phyloP scores from a whole-genome alignment of 2,888 invertebrate species.

The Drosophila vallismaia region DNA sequence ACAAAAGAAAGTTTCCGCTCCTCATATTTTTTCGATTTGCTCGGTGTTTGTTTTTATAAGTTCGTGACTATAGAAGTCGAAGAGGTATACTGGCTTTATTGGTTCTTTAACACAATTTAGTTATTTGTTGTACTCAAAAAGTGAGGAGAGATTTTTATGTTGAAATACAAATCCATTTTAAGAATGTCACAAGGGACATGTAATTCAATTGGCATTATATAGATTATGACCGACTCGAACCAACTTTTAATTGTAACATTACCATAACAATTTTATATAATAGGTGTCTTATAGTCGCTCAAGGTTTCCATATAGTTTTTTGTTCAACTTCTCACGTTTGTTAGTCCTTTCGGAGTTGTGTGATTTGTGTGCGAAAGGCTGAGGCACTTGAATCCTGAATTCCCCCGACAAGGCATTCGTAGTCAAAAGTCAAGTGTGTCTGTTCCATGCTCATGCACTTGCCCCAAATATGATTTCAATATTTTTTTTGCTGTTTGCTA shows the following conservation, averaged over 20 bases:
- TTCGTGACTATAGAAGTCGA: neutral
- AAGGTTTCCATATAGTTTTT: slow-evolving; percentile 1
- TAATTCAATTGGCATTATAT: too few relatives aligned
- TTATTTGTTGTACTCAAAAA: too few relatives aligned
- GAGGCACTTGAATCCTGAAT: slow-evolving; percentile 35
- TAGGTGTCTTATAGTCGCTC: slow-evolving; percentile 10
- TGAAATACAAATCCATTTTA: too few relatives aligned
- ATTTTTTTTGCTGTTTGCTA: slow-evolving; percentile 42
- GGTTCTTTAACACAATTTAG: neutral
- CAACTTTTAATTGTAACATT: slow-evolving; percentile 1
- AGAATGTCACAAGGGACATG: too few relatives aligned
- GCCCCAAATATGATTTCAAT: slow-evolving; percentile 70
- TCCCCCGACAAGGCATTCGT: slow-evolving; percentile 42
- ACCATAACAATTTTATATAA: neutral
- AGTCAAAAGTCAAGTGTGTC: slow-evolving; percentile 48
- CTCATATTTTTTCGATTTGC: slow-evolving; percentile 3
- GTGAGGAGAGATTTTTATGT: too few relatives aligned
- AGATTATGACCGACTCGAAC: neutral
- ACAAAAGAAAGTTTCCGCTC: neutral
- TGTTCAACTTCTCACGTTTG: slow-evolving; percentile 28
- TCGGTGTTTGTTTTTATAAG: neutral
- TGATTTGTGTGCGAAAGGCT: slow-evolving; percentile 23
- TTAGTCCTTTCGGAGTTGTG: slow-evolving; percentile 48
- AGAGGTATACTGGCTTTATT: neutral
- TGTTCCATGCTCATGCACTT: slow-evolving; percentile 45